These are phyloP conservation scores for Tholera decimalis DNA, from an alignment of 2,888 invertebrate species.

Conservation along the genomic window DNA sequence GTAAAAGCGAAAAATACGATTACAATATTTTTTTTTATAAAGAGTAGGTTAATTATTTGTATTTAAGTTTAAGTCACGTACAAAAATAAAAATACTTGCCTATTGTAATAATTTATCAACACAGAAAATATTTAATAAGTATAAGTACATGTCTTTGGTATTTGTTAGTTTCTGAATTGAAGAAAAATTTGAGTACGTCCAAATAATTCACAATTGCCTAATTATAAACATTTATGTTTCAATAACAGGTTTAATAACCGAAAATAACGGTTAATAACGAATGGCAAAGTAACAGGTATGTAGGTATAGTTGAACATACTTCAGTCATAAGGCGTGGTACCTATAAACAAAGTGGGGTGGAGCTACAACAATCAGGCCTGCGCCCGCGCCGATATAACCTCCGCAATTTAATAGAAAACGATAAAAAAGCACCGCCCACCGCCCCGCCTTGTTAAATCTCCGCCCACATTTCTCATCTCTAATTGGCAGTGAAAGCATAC, in stretches of 20 bases:
- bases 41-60: no score
- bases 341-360: slow-evolving; percentile 24
- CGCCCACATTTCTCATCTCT: slow-evolving; percentile 22
- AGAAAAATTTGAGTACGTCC: not conserved
- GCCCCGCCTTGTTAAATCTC: slow-evolving; percentile 18
- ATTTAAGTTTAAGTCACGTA: no score
- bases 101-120: no score
- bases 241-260: not conserved
- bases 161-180: not conserved
- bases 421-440: slow-evolving; percentile 25
- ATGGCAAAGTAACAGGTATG: slow-evolving; percentile 15
- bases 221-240: not conserved
- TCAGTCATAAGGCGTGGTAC: slow-evolving; percentile 12
- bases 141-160: no score
- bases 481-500: not conserved
- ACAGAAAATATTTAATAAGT: no score
- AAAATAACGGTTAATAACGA: slow-evolving; percentile 4
- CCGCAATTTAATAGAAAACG: not conserved
- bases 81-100: no score
- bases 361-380: slow-evolving; percentile 15
- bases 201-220: not conserved
- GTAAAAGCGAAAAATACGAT: no score
- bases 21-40: no score
- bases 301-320: not conserved
- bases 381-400: slow-evolving; percentile 22